A percentile compares a stretch with the other conserved stretches of the same genome.
Conservation (phyloP, 2,888 invertebrate genomes). For the Orchesellides sinensis region DNA sequence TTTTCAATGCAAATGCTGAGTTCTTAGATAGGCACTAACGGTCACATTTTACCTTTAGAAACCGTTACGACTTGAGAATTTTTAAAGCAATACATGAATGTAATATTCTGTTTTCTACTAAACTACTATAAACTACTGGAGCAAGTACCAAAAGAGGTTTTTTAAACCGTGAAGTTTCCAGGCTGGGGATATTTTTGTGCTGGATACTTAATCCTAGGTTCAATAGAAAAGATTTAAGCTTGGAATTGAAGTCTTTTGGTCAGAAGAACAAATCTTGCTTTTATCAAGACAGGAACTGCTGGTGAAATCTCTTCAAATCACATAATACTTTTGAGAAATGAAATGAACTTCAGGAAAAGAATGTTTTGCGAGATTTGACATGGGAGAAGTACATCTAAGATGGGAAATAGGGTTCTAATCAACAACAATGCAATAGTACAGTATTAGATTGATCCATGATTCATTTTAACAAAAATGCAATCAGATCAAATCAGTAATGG, state of each 20-base stretch:
- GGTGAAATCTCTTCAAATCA: no score
- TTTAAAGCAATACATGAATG: neutral
- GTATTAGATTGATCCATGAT: slow-evolving; percentile 58
- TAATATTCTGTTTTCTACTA: neutral
- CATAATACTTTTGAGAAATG: neutral
- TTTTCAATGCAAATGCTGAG: no score
- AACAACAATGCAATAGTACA: slow-evolving; percentile 55
- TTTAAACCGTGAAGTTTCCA: no score
- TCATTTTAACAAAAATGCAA: slow-evolving; percentile 57
- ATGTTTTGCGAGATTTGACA: neutral
- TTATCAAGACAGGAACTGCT: no score
- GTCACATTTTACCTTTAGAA: no score
- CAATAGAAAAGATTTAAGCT: neutral
- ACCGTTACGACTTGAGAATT: neutral
- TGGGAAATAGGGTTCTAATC: slow-evolving; percentile 14
- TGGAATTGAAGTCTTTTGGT: neutral
- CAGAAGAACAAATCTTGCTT: slow-evolving; percentile 17
- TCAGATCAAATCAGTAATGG: slow-evolving; percentile 43
- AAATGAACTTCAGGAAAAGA: neutral
- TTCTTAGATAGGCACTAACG: no score
- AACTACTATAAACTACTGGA: neutral
- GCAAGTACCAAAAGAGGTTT: no score
- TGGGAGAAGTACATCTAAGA: slow-evolving; percentile 6
- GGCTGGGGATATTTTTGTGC: neutral
- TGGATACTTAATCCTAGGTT: neutral